These are phyloP conservation scores for Aleiodes sp. DNA, from an alignment of 1,140 invertebrate genomes.

Conservation along the genomic window DNA sequence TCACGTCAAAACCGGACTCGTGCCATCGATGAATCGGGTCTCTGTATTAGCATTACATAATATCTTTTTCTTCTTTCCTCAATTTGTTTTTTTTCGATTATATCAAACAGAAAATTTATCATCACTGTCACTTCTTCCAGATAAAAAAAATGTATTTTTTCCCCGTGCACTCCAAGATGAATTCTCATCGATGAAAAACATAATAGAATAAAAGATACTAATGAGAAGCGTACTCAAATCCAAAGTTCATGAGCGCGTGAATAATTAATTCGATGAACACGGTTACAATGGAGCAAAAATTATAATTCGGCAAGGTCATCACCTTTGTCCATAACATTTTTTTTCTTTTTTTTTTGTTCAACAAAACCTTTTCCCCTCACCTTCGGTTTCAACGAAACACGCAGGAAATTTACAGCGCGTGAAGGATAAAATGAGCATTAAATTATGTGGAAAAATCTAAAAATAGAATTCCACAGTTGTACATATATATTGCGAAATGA, in stretches of 20 bases:
- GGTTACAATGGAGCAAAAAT: neutral
- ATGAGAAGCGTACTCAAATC: neutral
- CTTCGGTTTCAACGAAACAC: neutral
- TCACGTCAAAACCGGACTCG: neutral
- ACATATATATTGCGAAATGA: neutral
- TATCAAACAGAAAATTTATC: neutral
- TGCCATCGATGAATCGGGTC: neutral
- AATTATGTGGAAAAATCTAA: slow-evolving; percentile 2
- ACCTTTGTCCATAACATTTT: slow-evolving; percentile 13
- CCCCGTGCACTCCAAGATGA: too few relatives aligned
- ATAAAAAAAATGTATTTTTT: too few relatives aligned
- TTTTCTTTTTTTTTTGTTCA: too few relatives aligned
- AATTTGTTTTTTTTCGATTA: neutral
- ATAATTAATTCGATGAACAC: neutral
- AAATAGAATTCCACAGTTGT: neutral
- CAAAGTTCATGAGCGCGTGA: neutral
- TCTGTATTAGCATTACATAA: neutral
- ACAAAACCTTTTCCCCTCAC: neutral
- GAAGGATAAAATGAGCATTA: neutral
- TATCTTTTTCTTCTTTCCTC: neutral
- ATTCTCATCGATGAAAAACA: too few relatives aligned
- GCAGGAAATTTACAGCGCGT: slow-evolving; percentile 5
- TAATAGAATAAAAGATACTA: too few relatives aligned
- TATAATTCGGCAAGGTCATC: slow-evolving; percentile 15
- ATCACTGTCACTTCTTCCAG: neutral